Evolutionary conservation across 2,888 invertebrate genomes (phyloP), one percentile per base, ranked within the genome.

Genomic region (Scaptomyza reducta): DNA sequence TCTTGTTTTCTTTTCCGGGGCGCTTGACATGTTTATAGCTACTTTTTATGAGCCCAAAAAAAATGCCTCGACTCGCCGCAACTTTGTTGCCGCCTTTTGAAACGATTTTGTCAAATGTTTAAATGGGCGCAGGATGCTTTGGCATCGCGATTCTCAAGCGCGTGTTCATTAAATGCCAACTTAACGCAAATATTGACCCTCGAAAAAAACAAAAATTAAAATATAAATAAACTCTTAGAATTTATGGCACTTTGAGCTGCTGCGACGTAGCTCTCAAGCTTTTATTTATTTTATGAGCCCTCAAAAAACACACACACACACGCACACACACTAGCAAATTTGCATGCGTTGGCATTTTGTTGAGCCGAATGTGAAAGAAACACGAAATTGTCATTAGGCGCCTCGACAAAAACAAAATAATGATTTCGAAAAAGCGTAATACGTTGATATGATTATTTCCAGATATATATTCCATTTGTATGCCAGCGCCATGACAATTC

Each of bases 181-280:
- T 77, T 82, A 72, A 86, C 68, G 84, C 82, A 84, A 79, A 79
- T 87, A 77, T 87, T 87, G 84, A 85, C 76, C 87, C 69, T 66
- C 38, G 41, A 62, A 46, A 47, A 51, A 45, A 27, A 41, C 41
- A 10, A 31, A 10, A 63, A 66, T 63, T 54, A 56, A 56, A 56
- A 56, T 62, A 58, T 53, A 59, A 65, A 74, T 74, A 74, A 74
- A 74, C 70, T 86, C 67, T 78, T 72, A 80, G 83, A 84, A 84
- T 84, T 84, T 83, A 84, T 81, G 77, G 77, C 73, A 53, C 71
- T 66, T 69, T 69, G 77, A 69, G 71, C 55, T 56, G 33, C 31
- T n/a, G 29, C 63, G 55, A 35, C 46, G 51, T 53, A 51, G 41
- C 47, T 16, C 10, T 40, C 5, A 33, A 56, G 59, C 62, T 53